A percentile compares a stretch with the other conserved stretches of the same genome.
These are phyloP conservation scores for Beroe forskalii DNA, from an alignment of 37 sponge, comb jelly and placozoan genomes.

Conservation along the genomic window DNA sequence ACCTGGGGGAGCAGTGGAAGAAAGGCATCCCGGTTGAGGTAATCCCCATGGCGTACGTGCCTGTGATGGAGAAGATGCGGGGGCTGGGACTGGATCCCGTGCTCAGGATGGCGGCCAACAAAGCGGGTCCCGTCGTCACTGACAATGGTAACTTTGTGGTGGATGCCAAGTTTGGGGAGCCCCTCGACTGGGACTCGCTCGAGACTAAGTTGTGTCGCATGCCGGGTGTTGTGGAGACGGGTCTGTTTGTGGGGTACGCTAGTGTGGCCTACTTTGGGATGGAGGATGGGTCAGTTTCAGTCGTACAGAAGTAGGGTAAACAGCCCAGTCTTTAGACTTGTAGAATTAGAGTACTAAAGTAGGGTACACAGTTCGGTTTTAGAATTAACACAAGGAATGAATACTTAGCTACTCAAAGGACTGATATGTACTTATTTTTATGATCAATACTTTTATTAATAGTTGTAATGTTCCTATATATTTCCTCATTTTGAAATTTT, in stretches of 20 bases:
- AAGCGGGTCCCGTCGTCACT: slow-evolving; percentile 97
- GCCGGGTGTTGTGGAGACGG: slow-evolving; percentile 90
- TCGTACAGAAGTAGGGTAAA: neutral
- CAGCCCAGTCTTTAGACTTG: neutral
- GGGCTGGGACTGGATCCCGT: slow-evolving; percentile 75
- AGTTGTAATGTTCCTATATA: too few relatives aligned
- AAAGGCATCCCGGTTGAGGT: slow-evolving; percentile 95
- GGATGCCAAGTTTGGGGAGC: slow-evolving; percentile 80
- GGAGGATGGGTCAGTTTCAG: slow-evolving; percentile 80
- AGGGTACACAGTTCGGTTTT: too few relatives aligned
- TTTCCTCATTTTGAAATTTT: neutral
- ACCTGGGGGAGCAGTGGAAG: slow-evolving; percentile 78
- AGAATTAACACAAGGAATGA: neutral
- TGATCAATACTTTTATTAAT: too few relatives aligned
- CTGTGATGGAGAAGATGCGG: slow-evolving; percentile 82
- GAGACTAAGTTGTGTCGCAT: slow-evolving; percentile 24
- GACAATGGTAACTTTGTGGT: slow-evolving; percentile 94
- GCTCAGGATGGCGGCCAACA: slow-evolving; percentile 83
- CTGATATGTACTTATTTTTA: too few relatives aligned
- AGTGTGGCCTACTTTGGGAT: slow-evolving; percentile 79
- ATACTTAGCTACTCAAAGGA: too few relatives aligned
- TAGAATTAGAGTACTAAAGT: too few relatives aligned
- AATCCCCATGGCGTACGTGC: slow-evolving; percentile 88
- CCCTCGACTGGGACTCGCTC: slow-evolving; percentile 26
- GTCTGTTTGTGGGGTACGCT: slow-evolving; percentile 82